A percentile compares a stretch with the other conserved stretches of the same genome.
Evolutionary conservation across 92 coral and sea anemone species (phyloP).

Genomic region (Nematostella vectensis): DNA sequence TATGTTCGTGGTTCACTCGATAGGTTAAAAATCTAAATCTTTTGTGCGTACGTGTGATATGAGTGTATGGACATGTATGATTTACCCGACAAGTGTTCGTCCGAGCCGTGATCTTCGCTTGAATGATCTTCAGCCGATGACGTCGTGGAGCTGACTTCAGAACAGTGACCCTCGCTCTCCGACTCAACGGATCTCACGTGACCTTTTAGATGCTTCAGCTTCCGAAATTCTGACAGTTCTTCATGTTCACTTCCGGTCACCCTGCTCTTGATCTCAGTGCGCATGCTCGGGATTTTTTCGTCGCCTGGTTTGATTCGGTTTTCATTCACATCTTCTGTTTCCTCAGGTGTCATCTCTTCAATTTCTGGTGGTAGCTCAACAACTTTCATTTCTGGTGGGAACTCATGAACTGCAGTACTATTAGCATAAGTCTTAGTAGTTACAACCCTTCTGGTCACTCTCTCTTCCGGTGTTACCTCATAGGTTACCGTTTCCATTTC

Average conservation of each 20-base stretch:
- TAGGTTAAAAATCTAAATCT: too few species aligned
- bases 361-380: neutral
- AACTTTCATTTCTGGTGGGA: neutral
- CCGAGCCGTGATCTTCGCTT: conserved; percentile 23
- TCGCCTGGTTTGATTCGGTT: conserved; percentile 3
- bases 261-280: conserved; percentile 17
- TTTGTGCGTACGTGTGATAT: too few species aligned
- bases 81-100: conserved; percentile 33
- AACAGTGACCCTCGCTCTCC: conserved; percentile 31
- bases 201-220: neutral
- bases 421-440: conserved; percentile 10
- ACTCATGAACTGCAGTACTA: neutral
- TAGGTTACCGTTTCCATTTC: too few species aligned
- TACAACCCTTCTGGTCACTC: conserved; percentile 8
- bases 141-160: conserved; percentile 26
- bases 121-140: conserved; percentile 23
- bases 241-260: neutral
- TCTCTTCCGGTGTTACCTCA: conserved; percentile 1
- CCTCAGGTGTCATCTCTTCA: neutral
- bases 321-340: conserved; percentile 15
- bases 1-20: too few species aligned
- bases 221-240: neutral
- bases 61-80: neutral
- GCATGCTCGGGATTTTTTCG: neutral
- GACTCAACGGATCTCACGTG: conserved; percentile 9